phyloP scores from a whole-genome alignment of 2,113 vertebrate species.

The Cygnus atratus region DNA sequence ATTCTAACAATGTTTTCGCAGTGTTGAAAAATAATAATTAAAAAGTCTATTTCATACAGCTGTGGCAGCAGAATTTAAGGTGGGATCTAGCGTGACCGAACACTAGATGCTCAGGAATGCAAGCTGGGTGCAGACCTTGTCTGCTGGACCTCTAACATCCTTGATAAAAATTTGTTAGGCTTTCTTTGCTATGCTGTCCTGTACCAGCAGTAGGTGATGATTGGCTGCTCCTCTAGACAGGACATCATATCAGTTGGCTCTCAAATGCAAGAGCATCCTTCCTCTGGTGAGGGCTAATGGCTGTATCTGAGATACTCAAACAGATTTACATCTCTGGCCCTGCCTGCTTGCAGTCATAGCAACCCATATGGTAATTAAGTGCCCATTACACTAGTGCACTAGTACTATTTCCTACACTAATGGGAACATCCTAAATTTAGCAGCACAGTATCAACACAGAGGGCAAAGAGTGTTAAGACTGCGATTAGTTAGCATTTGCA shows the following conservation, averaged over 20 bases:
- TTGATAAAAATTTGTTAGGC: not conserved
- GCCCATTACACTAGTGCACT: not conserved
- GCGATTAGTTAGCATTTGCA: not conserved
- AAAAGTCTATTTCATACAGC: not conserved
- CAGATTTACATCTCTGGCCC: not conserved
- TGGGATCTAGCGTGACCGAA: not conserved
- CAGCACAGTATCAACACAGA: not conserved
- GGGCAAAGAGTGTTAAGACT: not conserved
- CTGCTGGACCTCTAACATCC: not conserved
- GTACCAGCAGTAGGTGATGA: not conserved
- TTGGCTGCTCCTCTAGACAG: not conserved
- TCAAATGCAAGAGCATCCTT: not conserved
- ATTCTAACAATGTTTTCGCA: not conserved
- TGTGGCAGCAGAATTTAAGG: not conserved
- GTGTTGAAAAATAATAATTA: not conserved
- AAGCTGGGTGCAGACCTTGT: not conserved
- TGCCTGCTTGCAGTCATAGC: not conserved
- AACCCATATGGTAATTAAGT: not conserved
- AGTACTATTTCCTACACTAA: not conserved
- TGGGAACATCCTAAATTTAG: not conserved
- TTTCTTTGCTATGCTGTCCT: not conserved
- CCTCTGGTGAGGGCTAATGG: not conserved
- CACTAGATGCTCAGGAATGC: not conserved
- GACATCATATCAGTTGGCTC: not conserved
- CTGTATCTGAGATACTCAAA: not conserved